Conservation (phyloP, 2,113 vertebrate species). For the Ranitomeya variabilis region DNA sequence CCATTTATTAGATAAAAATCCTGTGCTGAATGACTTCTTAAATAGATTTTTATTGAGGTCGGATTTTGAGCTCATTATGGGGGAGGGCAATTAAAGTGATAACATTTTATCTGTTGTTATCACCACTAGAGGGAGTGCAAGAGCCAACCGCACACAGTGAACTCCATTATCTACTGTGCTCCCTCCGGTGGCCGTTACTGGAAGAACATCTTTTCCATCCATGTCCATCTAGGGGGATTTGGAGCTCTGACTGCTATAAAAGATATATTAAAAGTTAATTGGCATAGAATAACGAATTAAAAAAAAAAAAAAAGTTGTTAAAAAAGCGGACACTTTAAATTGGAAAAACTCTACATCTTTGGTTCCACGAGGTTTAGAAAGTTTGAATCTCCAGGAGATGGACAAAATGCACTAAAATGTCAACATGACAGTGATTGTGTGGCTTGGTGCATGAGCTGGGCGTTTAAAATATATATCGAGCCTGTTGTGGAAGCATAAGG, state of each 20-base stretch:
- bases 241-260: neutral
- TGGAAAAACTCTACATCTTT: slow-evolving; percentile 61
- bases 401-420: slow-evolving; percentile 37
- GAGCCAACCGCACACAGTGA: no score
- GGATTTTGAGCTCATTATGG: no score
- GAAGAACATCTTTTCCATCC: no score
- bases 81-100: no score
- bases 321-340: neutral
- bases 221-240: no score
- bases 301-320: neutral
- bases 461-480: no score
- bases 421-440: neutral
- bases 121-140: no score
- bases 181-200: no score
- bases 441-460: neutral
- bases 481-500: neutral
- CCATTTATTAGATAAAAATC: neutral
- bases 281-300: neutral
- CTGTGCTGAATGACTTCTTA: no score
- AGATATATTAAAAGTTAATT: neutral
- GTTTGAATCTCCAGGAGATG: neutral
- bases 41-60: no score
- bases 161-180: no score
- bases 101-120: no score
- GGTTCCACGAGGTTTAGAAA: slow-evolving; percentile 57